Conservation (phyloP, 1,140 invertebrate species). For the Scaptomyza pallida region DNA sequence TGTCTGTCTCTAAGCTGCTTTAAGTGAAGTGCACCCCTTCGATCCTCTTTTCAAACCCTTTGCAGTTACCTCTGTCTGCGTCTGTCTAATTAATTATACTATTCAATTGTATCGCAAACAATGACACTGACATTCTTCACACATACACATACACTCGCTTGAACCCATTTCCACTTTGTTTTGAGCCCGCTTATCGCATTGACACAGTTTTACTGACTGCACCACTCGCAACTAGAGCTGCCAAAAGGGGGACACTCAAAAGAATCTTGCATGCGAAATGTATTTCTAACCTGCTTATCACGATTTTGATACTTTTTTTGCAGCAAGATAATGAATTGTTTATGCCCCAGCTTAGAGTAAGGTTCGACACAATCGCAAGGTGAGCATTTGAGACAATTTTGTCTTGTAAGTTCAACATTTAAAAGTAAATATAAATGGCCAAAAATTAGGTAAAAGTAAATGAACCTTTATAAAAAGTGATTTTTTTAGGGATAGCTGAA, state of each 20-base stretch:
- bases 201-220: slow-evolving; percentile 54
- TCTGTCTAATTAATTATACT: slow-evolving; percentile 80
- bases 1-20: slow-evolving; percentile 67
- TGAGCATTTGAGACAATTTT: no score
- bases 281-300: slow-evolving; percentile 59
- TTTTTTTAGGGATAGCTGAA: no score
- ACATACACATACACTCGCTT: no score
- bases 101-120: slow-evolving; percentile 81
- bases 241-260: not conserved
- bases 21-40: slow-evolving; percentile 42
- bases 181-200: slow-evolving; percentile 58
- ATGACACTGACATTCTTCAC: slow-evolving; percentile 70
- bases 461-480: no score
- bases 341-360: no score
- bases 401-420: no score
- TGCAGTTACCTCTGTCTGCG: slow-evolving; percentile 11
- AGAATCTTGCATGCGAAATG: slow-evolving; percentile 66
- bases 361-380: no score
- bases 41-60: not conserved
- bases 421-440: no score
- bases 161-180: slow-evolving; percentile 47
- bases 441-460: no score
- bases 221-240: slow-evolving; percentile 56
- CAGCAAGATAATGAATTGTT: not conserved
- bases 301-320: slow-evolving; percentile 13